Conservation (phyloP, 1,140 invertebrate species). For the Agrilus planipennis region DNA sequence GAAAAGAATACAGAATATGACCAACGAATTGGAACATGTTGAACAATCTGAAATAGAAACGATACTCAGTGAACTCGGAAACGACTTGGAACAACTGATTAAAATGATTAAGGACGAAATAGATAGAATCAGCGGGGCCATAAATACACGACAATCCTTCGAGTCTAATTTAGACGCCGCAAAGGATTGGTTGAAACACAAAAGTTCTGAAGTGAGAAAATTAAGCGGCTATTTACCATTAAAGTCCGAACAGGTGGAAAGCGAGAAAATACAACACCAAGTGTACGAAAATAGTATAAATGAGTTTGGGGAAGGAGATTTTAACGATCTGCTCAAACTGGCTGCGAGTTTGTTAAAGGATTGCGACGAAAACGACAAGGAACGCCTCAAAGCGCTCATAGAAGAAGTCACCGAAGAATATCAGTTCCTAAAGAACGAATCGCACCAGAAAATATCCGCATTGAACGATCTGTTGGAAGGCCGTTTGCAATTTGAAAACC, state of each 20-base stretch:
- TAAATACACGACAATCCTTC: conserved; percentile 58
- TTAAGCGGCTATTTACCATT: conserved; percentile 61
- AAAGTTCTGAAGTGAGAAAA: conserved; percentile 63
- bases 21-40: conserved; percentile 69
- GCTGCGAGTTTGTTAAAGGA: conserved; percentile 65
- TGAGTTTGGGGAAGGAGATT: conserved; percentile 61
- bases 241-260: conserved; percentile 59
- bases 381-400: conserved; percentile 50
- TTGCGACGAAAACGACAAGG: conserved; percentile 60
- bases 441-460: conserved; percentile 58
- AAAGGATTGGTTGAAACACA: conserved; percentile 64
- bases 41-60: conserved; percentile 62
- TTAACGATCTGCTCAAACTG: conserved; percentile 65
- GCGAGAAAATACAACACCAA: conserved; percentile 62
- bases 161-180: conserved; percentile 66
- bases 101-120: conserved; percentile 60
- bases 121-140: conserved; percentile 50
- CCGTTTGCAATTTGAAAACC: conserved; percentile 66
- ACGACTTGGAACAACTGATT: conserved; percentile 60
- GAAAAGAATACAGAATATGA: conserved; percentile 70
- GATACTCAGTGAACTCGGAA: conserved; percentile 48
- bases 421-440: conserved; percentile 54
- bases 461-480: conserved; percentile 61
- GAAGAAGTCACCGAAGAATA: conserved; percentile 58
- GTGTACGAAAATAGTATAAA: conserved; percentile 62